Evolutionary conservation across 2,113 vertebrate species (phyloP), one percentile per base, ranked within the genome.

Genomic region (Bos indicus): DNA sequence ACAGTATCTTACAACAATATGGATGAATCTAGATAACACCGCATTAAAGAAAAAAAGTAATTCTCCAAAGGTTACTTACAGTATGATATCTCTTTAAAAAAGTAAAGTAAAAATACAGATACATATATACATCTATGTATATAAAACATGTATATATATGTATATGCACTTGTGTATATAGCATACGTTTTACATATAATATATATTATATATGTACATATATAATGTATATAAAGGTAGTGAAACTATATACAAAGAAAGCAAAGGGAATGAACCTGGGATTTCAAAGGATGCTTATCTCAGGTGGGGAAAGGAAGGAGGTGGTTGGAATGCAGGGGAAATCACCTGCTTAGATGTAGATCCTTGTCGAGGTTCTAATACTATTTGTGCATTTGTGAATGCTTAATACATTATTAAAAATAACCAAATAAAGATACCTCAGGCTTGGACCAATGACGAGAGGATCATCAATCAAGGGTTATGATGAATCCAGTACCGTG

Each of bases 371-470:
- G 67, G 8, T 81, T 92, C 81, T 93, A 59, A 33, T 88, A 93
- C 92, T 84, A 62, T 59, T 82, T 93, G 71, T 82, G 10, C n/a
- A 74, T 90, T 95, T 10, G 26, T 25, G 59, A 97, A 88, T 90
- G 15, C 19, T 88, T 96, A 96, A 85, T 77, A 48, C 36, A 33
- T 95, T 96, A 95, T 94, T 92, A 92, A 92, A 97, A 85, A 90
- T 85, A 96, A 95, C 71, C 74, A 52, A 92, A 77, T 95, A 83
- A 64, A 93, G 83, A 33, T 83, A 95, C n/a, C 71, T 80, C 36
- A 91, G 62, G 26, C 54, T 51, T 48, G 91, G 84, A 40, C 26
- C 67, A 60, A 46, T 57, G 81, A 88, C 64, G 60, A 67, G 48
- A 86, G 60, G 28, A 56, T 62, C 48, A 74, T 95, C 43, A 78